A percentile compares a stretch with the other conserved stretches of the same genome.
Evolutionary conservation across 2,113 vertebrate species (phyloP).

Genomic region (Nestor notabilis): DNA sequence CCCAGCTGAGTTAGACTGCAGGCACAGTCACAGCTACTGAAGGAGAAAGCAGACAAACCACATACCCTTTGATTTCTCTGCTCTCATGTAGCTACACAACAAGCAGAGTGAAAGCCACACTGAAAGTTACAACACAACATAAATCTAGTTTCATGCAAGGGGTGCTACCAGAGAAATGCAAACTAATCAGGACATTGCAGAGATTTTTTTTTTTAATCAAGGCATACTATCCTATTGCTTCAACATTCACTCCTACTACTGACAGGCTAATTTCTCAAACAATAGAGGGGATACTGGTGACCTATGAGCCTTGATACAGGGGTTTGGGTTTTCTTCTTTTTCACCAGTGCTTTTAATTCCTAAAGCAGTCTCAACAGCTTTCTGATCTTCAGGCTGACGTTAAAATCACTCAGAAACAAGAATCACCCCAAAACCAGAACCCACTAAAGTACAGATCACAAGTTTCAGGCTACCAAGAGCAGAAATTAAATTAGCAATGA

Average conservation of each 20-base stretch:
- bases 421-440: not conserved
- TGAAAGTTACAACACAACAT: not conserved
- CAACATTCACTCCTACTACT: not conserved
- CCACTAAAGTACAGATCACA: not conserved
- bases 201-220: not conserved
- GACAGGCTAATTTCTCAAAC: not conserved
- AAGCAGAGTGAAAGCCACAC: not conserved
- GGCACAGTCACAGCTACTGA: rapidly evolving
- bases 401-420: not conserved
- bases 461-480: not conserved
- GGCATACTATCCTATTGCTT: not conserved
- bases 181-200: not conserved
- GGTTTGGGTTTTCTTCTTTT: rapidly evolving
- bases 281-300: not conserved
- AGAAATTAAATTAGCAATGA: not conserved
- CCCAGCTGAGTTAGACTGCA: not conserved
- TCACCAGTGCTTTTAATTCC: not conserved
- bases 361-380: not conserved
- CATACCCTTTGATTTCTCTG: rapidly evolving
- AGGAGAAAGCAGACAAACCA: not conserved
- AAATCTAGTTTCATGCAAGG: not conserved
- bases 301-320: not conserved
- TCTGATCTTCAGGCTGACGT: not conserved
- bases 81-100: rapidly evolving
- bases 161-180: not conserved